A percentile compares a stretch with the other conserved stretches of the same genome.
Conservation (phyloP, 1,140 invertebrate genomes). For the Asobara japonica region DNA sequence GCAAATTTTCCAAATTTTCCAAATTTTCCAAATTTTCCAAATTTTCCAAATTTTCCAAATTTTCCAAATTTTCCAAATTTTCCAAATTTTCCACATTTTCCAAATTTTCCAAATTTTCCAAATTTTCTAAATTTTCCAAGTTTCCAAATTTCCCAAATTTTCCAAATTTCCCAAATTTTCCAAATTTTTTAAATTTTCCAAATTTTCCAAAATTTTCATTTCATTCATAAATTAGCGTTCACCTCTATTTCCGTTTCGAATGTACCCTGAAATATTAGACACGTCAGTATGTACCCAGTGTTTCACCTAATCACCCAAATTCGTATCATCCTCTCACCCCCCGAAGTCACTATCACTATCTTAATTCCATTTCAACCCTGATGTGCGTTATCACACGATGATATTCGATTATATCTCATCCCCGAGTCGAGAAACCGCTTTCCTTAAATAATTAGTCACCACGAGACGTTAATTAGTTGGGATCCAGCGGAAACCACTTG, state of each 20-base stretch:
- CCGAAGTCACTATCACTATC: constrained; percentile 4
- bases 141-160: no score
- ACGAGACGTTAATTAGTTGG: neutral
- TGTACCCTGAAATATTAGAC: neutral
- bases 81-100: no score
- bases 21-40: no score
- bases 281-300: neutral
- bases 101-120: no score
- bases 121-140: no score
- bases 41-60: no score
- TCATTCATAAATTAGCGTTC: neutral
- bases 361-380: constrained; percentile 2
- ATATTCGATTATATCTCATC: neutral
- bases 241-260: neutral
- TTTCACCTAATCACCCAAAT: neutral
- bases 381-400: constrained; percentile 3
- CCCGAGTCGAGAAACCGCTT: neutral
- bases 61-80: no score
- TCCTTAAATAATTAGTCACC: constrained; percentile 11
- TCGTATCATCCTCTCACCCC: neutral
- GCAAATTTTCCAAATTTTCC: no score
- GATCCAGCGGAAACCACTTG: neutral
- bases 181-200: no score
- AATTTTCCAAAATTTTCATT: no score
- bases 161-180: no score